Conservation (phyloP, 2,113 vertebrate species). For the Caloenas nicobarica region DNA sequence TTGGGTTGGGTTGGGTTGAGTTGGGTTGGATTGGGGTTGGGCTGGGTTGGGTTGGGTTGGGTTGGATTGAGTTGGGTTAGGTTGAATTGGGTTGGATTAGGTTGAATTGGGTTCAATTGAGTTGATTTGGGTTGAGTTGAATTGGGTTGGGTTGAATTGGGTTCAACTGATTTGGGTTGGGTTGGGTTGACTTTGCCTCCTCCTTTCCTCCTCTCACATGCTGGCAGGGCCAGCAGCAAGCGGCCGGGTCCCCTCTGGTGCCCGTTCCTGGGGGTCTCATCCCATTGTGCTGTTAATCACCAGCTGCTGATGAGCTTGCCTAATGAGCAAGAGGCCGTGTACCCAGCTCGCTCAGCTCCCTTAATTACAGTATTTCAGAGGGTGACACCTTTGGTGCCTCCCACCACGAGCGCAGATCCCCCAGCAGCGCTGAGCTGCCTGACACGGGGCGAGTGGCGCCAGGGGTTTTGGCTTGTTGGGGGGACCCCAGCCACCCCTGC, state of each 20-base stretch:
- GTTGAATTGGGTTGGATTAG: background rate
- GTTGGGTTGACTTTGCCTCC: rapidly evolving
- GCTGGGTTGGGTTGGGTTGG: rapidly evolving
- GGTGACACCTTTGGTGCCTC: too few species aligned
- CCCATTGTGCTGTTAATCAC: too few species aligned
- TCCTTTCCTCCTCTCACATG: background rate
- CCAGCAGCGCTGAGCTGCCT: too few species aligned
- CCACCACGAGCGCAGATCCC: too few species aligned
- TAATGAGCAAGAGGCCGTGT: too few species aligned
- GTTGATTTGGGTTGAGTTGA: rapidly evolving
- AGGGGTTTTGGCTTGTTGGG: background rate
- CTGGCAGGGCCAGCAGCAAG: background rate
- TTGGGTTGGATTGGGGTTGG: rapidly evolving
- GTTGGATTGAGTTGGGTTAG: background rate
- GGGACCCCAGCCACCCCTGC: background rate
- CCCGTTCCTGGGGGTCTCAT: too few species aligned
- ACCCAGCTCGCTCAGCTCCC: too few species aligned
- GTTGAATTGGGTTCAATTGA: rapidly evolving
- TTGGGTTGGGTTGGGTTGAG: rapidly evolving
- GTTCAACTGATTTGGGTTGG: background rate
- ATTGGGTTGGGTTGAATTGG: background rate
- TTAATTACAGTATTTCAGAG: too few species aligned
- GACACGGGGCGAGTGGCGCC: too few species aligned
- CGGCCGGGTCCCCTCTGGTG: too few species aligned
- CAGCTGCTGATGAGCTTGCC: too few species aligned